Evolutionary conservation across 2,797 vertebrate genomes (phyloP), one percentile per base, ranked within the genome.

Genomic region (Spheniscus humboldti): DNA sequence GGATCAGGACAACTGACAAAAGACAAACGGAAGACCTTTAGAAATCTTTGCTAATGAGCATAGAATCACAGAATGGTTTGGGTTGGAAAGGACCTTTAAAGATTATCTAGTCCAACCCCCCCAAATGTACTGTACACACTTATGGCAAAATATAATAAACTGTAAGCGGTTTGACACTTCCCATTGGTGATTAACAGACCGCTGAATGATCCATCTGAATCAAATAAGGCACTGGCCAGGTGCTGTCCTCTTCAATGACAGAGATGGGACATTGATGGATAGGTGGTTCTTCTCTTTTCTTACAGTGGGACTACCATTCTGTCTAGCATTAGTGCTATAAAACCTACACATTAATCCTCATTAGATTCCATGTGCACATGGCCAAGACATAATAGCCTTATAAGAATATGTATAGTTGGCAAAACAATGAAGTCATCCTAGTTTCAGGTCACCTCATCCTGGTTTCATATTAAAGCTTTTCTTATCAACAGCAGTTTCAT

Each of bases 401-500:
- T 15, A 88, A 90, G 83, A 95, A 68, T 39, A 93, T 28, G 33
- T 72, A 77, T 41, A 91, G 59, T 15, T 89, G 77, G 94, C 55
- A 96, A 94, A 96, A 92, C 92, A 91, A 92, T 96, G 72, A 97
- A 92, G 92, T 94, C 92, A 96, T 96, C 82, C 72, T 88, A 80
- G 87, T 94, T 93, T 82, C 89, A 90, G 53, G 53, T 88, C 95
- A 92, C 60, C 56, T 91, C 81, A 96, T 86, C 60, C 84, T 94
- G 64, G 72, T 96, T 96, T 94, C 95, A 60, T 50, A 93, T 92
- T 72, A 84, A 94, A 86, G 83, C 66, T 95, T 95, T 95, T 85
- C 11, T 6, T 95, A 95, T 74, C 78, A 92, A 89, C 95, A 97
- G 95, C 96, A 96, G 96, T 97, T 96, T 97, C 94, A 92, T 96